Conservation (phyloP, 1,140 invertebrate species). For the Caenorhabditis tropicalis region DNA sequence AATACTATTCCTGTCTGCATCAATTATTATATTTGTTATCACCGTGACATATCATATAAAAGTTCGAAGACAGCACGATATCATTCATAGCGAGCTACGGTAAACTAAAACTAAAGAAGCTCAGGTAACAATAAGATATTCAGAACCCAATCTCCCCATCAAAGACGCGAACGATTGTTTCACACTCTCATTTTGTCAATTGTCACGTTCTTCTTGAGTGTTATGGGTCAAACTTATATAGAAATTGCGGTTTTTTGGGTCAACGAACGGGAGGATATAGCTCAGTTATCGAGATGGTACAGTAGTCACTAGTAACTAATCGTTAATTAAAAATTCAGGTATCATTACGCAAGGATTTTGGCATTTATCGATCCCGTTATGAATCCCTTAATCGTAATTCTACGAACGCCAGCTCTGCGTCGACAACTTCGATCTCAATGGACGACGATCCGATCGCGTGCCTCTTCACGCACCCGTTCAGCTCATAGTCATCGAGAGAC, state of each 20-base stretch:
- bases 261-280: slow-evolving; percentile 64
- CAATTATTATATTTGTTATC: slow-evolving; percentile 66
- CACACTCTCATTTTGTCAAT: slow-evolving; percentile 69
- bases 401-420: slow-evolving; percentile 66
- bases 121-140: background rate
- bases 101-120: background rate
- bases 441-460: slow-evolving; percentile 43
- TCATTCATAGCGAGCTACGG: slow-evolving; percentile 56
- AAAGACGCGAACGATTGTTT: slow-evolving; percentile 67
- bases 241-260: slow-evolving; percentile 72
- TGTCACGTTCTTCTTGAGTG: slow-evolving; percentile 70
- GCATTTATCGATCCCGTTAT: slow-evolving; percentile 69
- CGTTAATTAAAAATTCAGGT: background rate
- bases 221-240: slow-evolving; percentile 67
- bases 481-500: slow-evolving; percentile 33
- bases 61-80: slow-evolving; percentile 66
- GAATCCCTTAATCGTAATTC: slow-evolving; percentile 67
- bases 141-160: slow-evolving; percentile 63
- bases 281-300: slow-evolving; percentile 59
- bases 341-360: slow-evolving; percentile 62
- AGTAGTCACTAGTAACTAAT: background rate
- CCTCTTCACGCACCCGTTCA: slow-evolving; percentile 34
- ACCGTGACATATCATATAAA: slow-evolving; percentile 68
- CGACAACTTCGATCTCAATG: slow-evolving; percentile 54
- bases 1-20: slow-evolving; percentile 64